phyloP scores from a whole-genome alignment of 2,888 invertebrate genomes.

The Onchidella celtica region DNA sequence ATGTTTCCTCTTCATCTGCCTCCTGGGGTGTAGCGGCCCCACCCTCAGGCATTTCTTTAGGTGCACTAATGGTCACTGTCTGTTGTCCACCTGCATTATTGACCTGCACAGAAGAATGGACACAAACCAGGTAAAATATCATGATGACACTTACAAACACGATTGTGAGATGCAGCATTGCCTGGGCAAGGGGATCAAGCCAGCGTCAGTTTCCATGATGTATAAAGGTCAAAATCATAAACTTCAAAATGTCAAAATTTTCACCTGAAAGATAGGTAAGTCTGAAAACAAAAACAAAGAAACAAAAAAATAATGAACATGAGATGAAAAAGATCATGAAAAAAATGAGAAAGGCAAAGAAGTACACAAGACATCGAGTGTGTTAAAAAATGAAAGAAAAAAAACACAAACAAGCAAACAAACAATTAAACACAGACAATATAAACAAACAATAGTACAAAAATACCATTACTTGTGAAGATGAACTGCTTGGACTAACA shows the following conservation, averaged over 20 bases:
- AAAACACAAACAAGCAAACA: not conserved
- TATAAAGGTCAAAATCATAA: too few species aligned
- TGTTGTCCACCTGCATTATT: not conserved
- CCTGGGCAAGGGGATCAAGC: too few species aligned
- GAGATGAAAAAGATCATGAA: too few species aligned
- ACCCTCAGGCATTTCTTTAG: conserved; percentile 19
- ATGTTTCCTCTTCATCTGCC: conserved; percentile 55
- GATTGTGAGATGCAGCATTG: too few species aligned
- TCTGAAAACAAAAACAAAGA: too few species aligned
- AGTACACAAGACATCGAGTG: too few species aligned
- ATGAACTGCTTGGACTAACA: conserved; percentile 50
- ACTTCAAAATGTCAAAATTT: too few species aligned
- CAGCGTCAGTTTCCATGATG: too few species aligned
- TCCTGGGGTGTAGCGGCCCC: conserved; percentile 12
- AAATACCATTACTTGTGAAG: conserved; percentile 49
- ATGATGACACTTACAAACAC: not conserved
- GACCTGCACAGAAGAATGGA: not conserved
- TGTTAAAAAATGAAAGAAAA: not conserved
- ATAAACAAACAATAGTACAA: not conserved
- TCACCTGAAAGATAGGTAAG: too few species aligned
- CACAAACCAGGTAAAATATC: not conserved
- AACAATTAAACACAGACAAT: not conserved
- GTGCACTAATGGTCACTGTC: not conserved
- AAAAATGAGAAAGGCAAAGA: too few species aligned
- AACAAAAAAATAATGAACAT: too few species aligned